A percentile compares a stretch with the other conserved stretches of the same genome.
Evolutionary conservation across 2,888 invertebrate genomes (phyloP).

Genomic region (Sinohyriopsis cumingii): DNA sequence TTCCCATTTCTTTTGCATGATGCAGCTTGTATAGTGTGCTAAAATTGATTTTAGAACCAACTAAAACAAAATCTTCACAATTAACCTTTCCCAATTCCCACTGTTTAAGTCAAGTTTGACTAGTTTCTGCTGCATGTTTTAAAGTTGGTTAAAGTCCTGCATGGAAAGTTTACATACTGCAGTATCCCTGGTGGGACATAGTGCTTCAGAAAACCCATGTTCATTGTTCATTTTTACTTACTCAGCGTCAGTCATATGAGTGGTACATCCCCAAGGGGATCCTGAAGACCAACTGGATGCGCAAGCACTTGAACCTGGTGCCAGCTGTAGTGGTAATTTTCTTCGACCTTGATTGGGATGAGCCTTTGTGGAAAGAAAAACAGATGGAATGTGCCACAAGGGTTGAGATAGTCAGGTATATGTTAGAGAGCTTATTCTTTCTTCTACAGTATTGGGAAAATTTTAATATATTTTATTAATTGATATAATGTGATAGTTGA

Average conservation of each 20-base stretch:
- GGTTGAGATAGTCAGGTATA: conserved; percentile 80
- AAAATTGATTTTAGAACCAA: too few relatives aligned
- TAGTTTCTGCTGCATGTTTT: too few relatives aligned
- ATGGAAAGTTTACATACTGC: background rate
- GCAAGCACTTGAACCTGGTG: conserved; percentile 89
- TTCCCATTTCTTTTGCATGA: too few relatives aligned
- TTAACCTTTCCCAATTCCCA: too few relatives aligned
- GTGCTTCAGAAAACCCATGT: background rate
- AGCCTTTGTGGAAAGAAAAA: conserved; percentile 93
- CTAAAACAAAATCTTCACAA: too few relatives aligned
- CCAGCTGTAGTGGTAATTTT: conserved; percentile 96
- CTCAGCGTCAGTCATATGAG: conserved; percentile 88
- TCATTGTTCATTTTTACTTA: conserved; percentile 2
- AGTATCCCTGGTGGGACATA: background rate
- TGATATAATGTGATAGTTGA: too few relatives aligned
- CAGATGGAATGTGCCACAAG: conserved; percentile 93
- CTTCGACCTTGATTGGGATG: conserved; percentile 98
- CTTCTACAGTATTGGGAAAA: background rate
- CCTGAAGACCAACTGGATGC: conserved; percentile 94
- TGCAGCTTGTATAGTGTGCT: too few relatives aligned
- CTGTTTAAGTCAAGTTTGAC: too few relatives aligned
- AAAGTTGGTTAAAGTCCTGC: too few relatives aligned
- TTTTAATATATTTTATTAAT: too few relatives aligned
- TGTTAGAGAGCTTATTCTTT: background rate
- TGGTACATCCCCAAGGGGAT: conserved; percentile 91